Base-by-base conservation (phyloP, 2,888 invertebrate genomes). In the Melipona bicolor region DNA sequence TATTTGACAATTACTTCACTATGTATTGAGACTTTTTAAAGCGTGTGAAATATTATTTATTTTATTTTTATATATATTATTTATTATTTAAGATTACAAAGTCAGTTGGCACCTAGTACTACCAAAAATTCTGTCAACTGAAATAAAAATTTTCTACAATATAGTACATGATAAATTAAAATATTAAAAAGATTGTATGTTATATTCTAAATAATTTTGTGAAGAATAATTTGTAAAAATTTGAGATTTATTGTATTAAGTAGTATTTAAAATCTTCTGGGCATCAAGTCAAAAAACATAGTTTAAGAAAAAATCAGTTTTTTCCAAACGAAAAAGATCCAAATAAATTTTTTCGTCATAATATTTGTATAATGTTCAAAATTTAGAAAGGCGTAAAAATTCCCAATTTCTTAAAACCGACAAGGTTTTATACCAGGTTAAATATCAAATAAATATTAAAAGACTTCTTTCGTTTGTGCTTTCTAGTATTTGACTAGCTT, bases 401-500 rank as follows among this genome's bases (percentile, higher is more conserved):
- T n/a, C n/a, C 15, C 56, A 56, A 56, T n/a, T 56, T n/a, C n/a
- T n/a, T 2, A 5, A 56, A 56, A 56, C 13, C 5, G 5, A 59
- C 15, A 56, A 56, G n/a, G 0, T 5, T 5, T 4, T 0, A 0
- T 15, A n/a, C 5, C n/a, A n/a, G 5, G 2, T n/a, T 24, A n/a
- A 59, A 15, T 24, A 24, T 59, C n/a, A 13, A 5, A n/a, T 59
- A 15, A 68, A 70, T 78, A 32, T 43, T 43, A 27, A 67, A 78
- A 76, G 77, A 79, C 73, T 77, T 43, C 69, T 84, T 79, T 64
- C 74, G 56, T 71, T 71, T 78, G 75, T 82, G 73, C 76, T 83
- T 88, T 87, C 77, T 77, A 81, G 84, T 79, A 71, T 78, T 75
- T 52, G 56, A 43, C 24, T 76, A 81, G 65, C 52, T 78, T 76